Evolutionary conservation across 2,113 vertebrate species (phyloP).

Genomic region (Clinocottus analis): DNA sequence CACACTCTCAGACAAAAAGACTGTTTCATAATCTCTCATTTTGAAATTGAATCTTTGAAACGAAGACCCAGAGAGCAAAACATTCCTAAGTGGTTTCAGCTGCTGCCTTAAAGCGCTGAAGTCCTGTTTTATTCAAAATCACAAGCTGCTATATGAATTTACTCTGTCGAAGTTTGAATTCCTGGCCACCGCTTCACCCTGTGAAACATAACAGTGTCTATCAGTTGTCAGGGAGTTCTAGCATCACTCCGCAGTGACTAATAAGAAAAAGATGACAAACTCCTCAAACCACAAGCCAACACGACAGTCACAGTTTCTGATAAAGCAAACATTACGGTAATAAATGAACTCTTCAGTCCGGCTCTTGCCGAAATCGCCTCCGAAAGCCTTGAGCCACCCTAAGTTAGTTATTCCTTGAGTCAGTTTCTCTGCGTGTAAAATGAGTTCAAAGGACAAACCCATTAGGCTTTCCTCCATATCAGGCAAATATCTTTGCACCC

Average conservation of each 20-base stretch:
- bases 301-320: constrained; percentile 19
- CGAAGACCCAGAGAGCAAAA: not conserved
- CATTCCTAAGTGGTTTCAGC: constrained; percentile 18
- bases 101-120: constrained; percentile 6
- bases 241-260: constrained; percentile 43
- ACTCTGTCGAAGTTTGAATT: not conserved
- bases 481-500: constrained; percentile 57
- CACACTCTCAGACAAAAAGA: not conserved
- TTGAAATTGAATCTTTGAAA: constrained; percentile 32
- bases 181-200: constrained; percentile 1
- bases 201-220: constrained; percentile 8
- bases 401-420: constrained; percentile 12
- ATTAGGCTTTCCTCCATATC: constrained; percentile 54
- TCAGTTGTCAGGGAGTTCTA: constrained; percentile 44
- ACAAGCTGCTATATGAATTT: constrained; percentile 12
- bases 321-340: constrained; percentile 36
- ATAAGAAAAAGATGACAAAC: constrained; percentile 41
- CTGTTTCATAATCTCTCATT: constrained; percentile 35
- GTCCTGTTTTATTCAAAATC: constrained; percentile 29
- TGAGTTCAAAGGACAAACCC: constrained; percentile 64
- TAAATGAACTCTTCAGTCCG: constrained; percentile 25
- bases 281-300: constrained; percentile 19
- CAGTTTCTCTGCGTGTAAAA: constrained; percentile 25
- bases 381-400: constrained; percentile 12
- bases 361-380: constrained; percentile 22